Percentiles rank a stretch among this genome's conserved stretches.
Conservation (phyloP, 2,888 invertebrate genomes). For the Julus scandinavius region DNA sequence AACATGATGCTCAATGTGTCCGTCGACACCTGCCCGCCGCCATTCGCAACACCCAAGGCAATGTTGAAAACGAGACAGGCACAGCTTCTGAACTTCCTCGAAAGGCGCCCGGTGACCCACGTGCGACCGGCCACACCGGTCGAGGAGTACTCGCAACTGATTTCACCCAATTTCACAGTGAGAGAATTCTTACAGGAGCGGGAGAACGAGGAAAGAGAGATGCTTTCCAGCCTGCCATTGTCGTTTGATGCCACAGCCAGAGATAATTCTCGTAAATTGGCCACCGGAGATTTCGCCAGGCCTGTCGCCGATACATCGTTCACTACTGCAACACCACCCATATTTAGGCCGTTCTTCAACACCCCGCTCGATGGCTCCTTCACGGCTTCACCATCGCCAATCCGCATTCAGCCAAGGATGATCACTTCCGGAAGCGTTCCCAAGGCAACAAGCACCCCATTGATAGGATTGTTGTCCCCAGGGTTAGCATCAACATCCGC, state of each 20-base stretch:
- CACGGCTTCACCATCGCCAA: not conserved
- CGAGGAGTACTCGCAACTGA: conserved; percentile 33
- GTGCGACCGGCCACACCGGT: not conserved
- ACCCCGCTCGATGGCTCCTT: not conserved
- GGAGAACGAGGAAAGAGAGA: not conserved
- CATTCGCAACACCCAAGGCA: not conserved
- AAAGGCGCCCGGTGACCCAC: conserved; percentile 5
- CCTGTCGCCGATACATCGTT: not conserved
- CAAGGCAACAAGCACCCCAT: not conserved
- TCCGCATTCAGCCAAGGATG: not conserved
- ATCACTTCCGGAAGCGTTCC: not conserved
- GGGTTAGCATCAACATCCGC: not conserved
- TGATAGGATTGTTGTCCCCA: not conserved
- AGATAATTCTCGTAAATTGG: not conserved
- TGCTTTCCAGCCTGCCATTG: not conserved
- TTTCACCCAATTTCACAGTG: conserved; percentile 35
- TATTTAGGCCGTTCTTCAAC: not conserved
- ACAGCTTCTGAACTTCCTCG: not conserved
- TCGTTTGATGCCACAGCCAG: not conserved
- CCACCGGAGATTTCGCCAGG: not conserved
- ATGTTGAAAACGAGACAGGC: not conserved
- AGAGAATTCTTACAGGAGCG: not conserved
- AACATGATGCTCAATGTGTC: not conserved
- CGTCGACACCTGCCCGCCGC: not conserved
- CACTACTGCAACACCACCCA: not conserved